phyloP scores from a whole-genome alignment of 2,113 vertebrate genomes.

The Empidonax alnorum region DNA sequence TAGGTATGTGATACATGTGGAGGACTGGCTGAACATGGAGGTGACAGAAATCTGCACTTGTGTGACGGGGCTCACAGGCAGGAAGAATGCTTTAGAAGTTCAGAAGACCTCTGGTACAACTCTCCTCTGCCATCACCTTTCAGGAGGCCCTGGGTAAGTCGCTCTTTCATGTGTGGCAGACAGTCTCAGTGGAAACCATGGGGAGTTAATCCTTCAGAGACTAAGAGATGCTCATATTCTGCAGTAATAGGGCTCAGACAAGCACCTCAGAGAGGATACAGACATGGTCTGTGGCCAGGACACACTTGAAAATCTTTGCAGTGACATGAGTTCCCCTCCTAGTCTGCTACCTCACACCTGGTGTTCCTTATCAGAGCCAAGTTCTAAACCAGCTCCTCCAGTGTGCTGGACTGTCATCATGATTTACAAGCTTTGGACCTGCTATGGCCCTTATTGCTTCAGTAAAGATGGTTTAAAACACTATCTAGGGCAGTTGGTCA shows the following conservation, averaged over 20 bases:
- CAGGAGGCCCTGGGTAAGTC: not conserved
- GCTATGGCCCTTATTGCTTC: not conserved
- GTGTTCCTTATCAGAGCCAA: not conserved
- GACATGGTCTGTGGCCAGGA: not conserved
- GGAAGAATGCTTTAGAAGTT: not conserved
- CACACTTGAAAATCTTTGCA: not conserved
- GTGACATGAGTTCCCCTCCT: not conserved
- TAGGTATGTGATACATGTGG: not conserved
- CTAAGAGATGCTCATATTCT: not conserved
- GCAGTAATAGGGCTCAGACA: not conserved
- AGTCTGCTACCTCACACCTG: not conserved
- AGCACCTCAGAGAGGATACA: not conserved
- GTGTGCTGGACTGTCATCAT: not conserved
- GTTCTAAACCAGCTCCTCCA: not conserved
- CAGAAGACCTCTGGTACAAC: not conserved
- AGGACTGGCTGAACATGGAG: not conserved
- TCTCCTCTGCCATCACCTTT: not conserved
- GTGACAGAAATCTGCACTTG: not conserved
- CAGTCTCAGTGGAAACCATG: not conserved
- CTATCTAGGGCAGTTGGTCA: not conserved
- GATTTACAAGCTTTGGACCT: not conserved
- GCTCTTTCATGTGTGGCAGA: not conserved
- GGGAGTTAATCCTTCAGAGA: not conserved
- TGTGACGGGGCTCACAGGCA: not conserved
- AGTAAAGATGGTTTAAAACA: not conserved